phyloP scores from a whole-genome alignment of 2,797 vertebrate genomes.

The Avahi laniger region DNA sequence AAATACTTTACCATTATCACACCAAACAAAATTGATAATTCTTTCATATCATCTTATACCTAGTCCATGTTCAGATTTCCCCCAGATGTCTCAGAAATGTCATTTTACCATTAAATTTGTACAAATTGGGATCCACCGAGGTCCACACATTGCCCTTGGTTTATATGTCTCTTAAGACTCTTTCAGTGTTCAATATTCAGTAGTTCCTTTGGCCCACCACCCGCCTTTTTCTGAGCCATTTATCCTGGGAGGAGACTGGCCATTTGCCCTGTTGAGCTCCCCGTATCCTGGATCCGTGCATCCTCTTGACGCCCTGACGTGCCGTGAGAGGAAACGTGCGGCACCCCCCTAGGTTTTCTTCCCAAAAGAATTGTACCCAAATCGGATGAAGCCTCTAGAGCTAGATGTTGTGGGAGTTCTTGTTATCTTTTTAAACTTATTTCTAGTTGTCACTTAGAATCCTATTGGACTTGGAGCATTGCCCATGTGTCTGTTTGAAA shows the following conservation, averaged over 20 bases:
- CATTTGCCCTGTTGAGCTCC: neutral
- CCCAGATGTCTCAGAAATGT: neutral
- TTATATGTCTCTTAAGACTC: neutral
- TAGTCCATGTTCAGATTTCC: neutral
- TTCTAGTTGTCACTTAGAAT: neutral
- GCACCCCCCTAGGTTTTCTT: neutral
- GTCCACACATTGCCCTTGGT: neutral
- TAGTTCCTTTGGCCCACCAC: neutral
- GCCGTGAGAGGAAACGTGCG: neutral
- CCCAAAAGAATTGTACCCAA: neutral
- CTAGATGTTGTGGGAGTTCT: neutral
- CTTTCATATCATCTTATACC: neutral
- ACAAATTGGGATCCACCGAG: no score
- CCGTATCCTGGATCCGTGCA: neutral
- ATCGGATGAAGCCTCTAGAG: neutral
- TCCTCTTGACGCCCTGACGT: neutral
- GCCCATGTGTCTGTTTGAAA: neutral
- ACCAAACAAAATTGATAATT: slow-evolving; percentile 2
- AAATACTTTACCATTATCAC: neutral
- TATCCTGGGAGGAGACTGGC: neutral
- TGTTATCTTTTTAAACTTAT: neutral
- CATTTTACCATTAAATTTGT: neutral
- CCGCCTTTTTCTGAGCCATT: neutral
- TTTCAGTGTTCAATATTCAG: no score
- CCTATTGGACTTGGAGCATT: neutral